phyloP scores from a whole-genome alignment of 2,888 invertebrate species.

The Nomada fucata region DNA sequence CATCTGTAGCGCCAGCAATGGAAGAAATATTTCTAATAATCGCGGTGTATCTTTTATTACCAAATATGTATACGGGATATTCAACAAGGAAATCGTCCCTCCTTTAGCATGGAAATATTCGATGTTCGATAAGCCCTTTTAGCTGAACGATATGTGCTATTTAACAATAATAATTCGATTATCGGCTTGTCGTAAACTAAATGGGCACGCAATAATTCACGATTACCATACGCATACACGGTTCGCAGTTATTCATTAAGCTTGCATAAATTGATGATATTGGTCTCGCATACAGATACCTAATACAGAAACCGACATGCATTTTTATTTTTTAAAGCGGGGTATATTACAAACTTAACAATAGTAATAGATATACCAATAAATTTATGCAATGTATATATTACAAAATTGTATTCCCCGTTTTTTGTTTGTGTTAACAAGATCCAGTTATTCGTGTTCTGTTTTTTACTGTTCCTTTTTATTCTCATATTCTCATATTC shows the following conservation, averaged over 20 bases:
- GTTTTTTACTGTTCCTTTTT: conserved; percentile 26
- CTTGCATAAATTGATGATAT: conserved; percentile 51
- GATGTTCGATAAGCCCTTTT: conserved; percentile 62
- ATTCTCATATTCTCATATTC: conserved; percentile 21
- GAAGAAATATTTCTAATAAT: conserved; percentile 58
- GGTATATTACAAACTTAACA: conserved; percentile 70
- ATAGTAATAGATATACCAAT: conserved; percentile 66
- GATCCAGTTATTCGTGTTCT: conserved; percentile 48
- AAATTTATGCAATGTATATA: conserved; percentile 76
- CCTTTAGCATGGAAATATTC: conserved; percentile 56
- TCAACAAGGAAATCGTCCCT: conserved; percentile 24
- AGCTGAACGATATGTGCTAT: conserved; percentile 65
- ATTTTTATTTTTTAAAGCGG: conserved; percentile 55
- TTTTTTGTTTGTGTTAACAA: conserved; percentile 56
- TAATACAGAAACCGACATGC: conserved; percentile 66
- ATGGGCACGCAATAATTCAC: conserved; percentile 45
- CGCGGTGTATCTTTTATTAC: conserved; percentile 17
- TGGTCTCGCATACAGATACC: conserved; percentile 67
- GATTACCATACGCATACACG: conserved; percentile 45
- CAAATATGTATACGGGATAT: conserved; percentile 7
- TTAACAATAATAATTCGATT: conserved; percentile 60
- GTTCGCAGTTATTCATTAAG: conserved; percentile 49
- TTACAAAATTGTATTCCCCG: conserved; percentile 71
- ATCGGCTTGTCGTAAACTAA: conserved; percentile 44
- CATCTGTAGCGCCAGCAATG: conserved; percentile 39